Conservation (phyloP, 2,113 vertebrate species). For the Epinephelus lanceolatus region DNA sequence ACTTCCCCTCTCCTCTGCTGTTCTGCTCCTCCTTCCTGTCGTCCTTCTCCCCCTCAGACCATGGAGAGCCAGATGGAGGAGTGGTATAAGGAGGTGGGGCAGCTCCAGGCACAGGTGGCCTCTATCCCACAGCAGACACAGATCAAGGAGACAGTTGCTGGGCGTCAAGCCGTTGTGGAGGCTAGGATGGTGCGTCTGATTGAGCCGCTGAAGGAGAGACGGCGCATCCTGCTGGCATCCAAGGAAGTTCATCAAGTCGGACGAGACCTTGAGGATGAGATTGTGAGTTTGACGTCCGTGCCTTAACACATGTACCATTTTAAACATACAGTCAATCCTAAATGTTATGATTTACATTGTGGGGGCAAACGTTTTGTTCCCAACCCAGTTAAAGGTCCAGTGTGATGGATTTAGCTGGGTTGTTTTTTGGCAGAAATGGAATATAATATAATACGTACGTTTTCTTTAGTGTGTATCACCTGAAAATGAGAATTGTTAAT, state of each 20-base stretch:
- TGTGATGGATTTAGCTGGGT: too few species aligned
- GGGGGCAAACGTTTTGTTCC: background rate
- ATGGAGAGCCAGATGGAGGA: constrained; percentile 94
- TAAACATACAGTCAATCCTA: background rate
- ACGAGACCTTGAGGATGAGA: constrained; percentile 92
- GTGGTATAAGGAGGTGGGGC: constrained; percentile 92
- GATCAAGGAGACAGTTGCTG: constrained; percentile 83
- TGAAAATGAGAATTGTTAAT: too few species aligned
- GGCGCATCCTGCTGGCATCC: constrained; percentile 90
- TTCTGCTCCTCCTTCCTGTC: background rate
- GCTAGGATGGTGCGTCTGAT: constrained; percentile 91
- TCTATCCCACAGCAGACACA: constrained; percentile 87
- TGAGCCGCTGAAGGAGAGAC: constrained; percentile 92
- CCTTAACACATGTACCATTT: background rate
- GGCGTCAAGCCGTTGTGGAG: constrained; percentile 87
- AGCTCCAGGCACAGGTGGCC: constrained; percentile 88
- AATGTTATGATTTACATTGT: background rate
- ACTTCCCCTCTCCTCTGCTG: background rate
- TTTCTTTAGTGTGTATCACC: too few species aligned
- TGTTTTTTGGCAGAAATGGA: too few species aligned
- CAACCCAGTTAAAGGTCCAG: too few species aligned
- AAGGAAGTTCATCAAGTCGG: constrained; percentile 95
- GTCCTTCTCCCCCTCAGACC: constrained; percentile 76
- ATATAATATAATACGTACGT: too few species aligned
- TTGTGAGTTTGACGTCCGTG: constrained; percentile 82